These are phyloP conservation scores for Xenopus tropicalis DNA, from an alignment of 2,113 vertebrate genomes.

Conservation along the genomic window UCB_Xtro_10.0 CM004447.2:90471501-90472000, in stretches of 20 bases:
- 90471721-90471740: slow-evolving; percentile 3
- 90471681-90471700: background rate
- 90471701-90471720: background rate
- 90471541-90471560: slow-evolving; percentile 39
- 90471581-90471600: slow-evolving; percentile 26
- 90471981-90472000: too few species aligned
- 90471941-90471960: too few species aligned
- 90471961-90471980: too few species aligned
- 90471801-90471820: too few species aligned
- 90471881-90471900: too few species aligned
- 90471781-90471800: too few species aligned
- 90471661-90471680: slow-evolving; percentile 35
- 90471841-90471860: too few species aligned
- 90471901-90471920: too few species aligned
- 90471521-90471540: slow-evolving; percentile 35
- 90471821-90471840: too few species aligned
- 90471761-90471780: too few species aligned
- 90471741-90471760: background rate
- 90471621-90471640: slow-evolving; percentile 33
- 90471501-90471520: slow-evolving; percentile 40
- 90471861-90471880: too few species aligned
- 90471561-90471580: slow-evolving; percentile 34
- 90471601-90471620: slow-evolving; percentile 30
- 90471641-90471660: slow-evolving; percentile 12
- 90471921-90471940: too few species aligned